Evolutionary conservation across 1,140 invertebrate genomes (phyloP).

Genomic region (Sitophilus oryzae): DNA sequence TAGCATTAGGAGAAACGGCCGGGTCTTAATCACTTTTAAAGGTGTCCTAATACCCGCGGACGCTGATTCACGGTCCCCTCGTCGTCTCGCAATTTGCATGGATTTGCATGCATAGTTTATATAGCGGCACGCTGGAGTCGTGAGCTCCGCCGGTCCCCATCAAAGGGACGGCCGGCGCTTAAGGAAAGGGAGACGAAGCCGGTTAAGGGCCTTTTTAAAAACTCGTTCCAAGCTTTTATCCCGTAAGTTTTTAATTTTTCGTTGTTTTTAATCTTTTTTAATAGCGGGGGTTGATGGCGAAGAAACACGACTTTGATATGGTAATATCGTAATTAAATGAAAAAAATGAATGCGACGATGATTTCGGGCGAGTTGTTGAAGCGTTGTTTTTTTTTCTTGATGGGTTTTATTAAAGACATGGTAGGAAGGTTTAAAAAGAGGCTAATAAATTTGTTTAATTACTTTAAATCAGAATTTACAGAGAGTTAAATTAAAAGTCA

Average conservation of each 20-base stretch:
- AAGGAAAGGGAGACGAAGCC: too few species aligned
- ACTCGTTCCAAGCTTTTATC: conserved; percentile 2
- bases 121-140: conserved; percentile 19
- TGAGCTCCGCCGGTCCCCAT: conserved; percentile 22
- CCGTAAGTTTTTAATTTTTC: conserved; percentile 5
- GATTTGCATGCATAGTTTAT: conserved; percentile 37
- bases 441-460: too few species aligned
- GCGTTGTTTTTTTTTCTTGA: too few species aligned
- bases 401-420: too few species aligned
- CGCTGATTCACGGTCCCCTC: conserved; percentile 21
- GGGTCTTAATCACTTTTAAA: conserved; percentile 33
- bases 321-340: neutral
- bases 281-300: neutral
- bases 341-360: neutral
- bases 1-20: conserved; percentile 33
- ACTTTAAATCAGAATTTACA: too few species aligned
- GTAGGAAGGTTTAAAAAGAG: too few species aligned
- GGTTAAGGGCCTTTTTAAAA: conserved; percentile 16
- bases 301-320: neutral
- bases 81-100: conserved; percentile 29
- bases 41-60: conserved; percentile 31
- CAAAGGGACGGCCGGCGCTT: conserved; percentile 11
- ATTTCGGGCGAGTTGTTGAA: too few species aligned
- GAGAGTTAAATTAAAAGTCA: too few species aligned
- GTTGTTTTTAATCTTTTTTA: conserved; percentile 1